phyloP scores from a whole-genome alignment of 2,797 vertebrate genomes.

The Rhinichthys osculus region DNA sequence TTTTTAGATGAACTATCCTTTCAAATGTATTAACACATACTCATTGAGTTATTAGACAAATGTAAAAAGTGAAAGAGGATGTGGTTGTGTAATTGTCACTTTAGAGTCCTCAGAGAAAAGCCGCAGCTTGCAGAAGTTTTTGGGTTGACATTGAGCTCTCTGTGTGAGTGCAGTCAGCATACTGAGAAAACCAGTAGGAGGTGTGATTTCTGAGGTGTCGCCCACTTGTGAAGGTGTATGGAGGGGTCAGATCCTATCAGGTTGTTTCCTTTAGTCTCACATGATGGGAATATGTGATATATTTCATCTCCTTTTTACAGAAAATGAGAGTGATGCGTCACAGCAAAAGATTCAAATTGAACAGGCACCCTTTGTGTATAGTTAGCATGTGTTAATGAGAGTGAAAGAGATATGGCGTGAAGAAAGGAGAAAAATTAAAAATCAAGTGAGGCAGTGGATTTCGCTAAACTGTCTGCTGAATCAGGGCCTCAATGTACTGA shows the following conservation, averaged over 20 bases:
- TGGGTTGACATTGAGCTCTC: constrained; percentile 59
- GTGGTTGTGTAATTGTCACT: not conserved
- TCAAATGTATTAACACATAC: not conserved
- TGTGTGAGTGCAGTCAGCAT: constrained; percentile 45
- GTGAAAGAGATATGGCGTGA: constrained; percentile 2
- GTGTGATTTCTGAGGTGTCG: constrained; percentile 22
- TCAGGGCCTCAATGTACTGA: not conserved
- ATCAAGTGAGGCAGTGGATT: not conserved
- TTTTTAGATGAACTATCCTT: not conserved
- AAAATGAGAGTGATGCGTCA: not conserved
- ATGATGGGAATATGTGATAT: not conserved
- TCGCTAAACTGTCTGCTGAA: not conserved
- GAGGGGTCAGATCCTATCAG: constrained; percentile 6
- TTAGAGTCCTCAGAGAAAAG: not conserved
- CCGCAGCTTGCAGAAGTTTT: constrained; percentile 40
- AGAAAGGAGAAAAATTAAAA: not conserved
- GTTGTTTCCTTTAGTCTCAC: not conserved
- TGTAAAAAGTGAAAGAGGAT: not conserved
- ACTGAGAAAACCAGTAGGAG: constrained; percentile 29
- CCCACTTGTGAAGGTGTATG: constrained; percentile 1
- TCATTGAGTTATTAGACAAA: not conserved
- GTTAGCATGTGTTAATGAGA: constrained; percentile 26
- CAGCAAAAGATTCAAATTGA: not conserved
- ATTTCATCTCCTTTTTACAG: not conserved
- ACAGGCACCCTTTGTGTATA: not conserved